phyloP scores from a whole-genome alignment of 2,888 invertebrate species.

The Lochmaea capreae region DNA sequence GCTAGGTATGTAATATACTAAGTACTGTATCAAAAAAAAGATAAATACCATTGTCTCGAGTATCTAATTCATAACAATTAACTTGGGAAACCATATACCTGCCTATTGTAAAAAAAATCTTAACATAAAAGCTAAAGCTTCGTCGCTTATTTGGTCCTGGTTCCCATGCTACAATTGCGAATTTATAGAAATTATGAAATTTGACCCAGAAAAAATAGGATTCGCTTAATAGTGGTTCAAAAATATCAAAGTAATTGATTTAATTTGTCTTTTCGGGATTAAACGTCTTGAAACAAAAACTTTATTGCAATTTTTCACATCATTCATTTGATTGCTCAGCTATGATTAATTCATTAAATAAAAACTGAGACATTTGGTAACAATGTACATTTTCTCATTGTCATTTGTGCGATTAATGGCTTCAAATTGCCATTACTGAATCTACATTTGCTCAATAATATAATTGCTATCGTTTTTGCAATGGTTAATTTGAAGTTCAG shows the following conservation, averaged over 20 bases:
- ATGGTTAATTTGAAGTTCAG: too few species aligned
- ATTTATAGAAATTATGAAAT: background rate
- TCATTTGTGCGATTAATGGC: too few species aligned
- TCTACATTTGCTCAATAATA: too few species aligned
- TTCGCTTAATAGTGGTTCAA: background rate
- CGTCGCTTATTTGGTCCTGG: background rate
- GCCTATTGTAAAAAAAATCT: background rate
- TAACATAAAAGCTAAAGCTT: background rate
- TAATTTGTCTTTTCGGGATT: background rate
- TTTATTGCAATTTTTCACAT: background rate
- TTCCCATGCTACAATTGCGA: background rate
- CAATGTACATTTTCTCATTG: too few species aligned
- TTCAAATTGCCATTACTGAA: too few species aligned
- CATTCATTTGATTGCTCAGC: background rate
- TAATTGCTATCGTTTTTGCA: too few species aligned
- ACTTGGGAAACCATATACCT: too few species aligned
- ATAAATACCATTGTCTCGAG: too few species aligned
- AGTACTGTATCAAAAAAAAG: too few species aligned
- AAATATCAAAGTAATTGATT: slow-evolving; percentile 5
- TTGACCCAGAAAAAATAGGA: background rate
- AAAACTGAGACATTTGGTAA: background rate
- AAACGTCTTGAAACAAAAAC: background rate
- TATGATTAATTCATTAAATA: background rate
- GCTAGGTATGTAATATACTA: too few species aligned
- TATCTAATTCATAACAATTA: too few species aligned